phyloP scores from a whole-genome alignment of 92 coral and sea anemone genomes.

The Ricordea florida region DNA sequence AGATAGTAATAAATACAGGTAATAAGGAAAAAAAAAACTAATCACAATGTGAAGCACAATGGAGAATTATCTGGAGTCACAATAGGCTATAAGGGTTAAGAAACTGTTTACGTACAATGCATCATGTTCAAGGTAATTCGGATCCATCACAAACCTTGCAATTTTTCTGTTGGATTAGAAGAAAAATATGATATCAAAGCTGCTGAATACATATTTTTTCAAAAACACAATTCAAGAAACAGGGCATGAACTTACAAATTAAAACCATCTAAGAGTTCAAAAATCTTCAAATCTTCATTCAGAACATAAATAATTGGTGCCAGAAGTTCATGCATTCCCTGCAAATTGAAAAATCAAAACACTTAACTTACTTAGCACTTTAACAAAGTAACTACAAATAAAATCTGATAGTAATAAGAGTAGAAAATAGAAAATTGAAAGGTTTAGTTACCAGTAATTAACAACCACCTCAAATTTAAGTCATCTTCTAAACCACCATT shows the following conservation, averaged over 20 bases:
- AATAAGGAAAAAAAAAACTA: no score
- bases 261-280: conserved; percentile 65
- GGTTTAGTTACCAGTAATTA: neutral
- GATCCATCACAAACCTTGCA: conserved; percentile 75
- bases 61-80: no score
- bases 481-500: neutral
- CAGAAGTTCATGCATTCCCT: conserved; percentile 99
- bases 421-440: no score
- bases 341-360: neutral
- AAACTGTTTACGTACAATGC: conserved; percentile 86
- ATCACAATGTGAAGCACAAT: no score
- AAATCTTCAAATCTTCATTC: conserved; percentile 76
- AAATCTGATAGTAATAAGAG: no score
- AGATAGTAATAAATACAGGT: no score
- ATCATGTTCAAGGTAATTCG: conserved; percentile 85
- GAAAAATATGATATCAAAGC: neutral
- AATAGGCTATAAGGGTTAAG: no score
- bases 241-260: conserved; percentile 64
- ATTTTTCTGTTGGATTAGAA: conserved; percentile 31
- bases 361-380: no score
- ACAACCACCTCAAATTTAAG: neutral
- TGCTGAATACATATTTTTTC: no score
- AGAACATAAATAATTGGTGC: conserved; percentile 93
- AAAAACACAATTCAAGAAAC: no score
- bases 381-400: no score